Conservation (phyloP, 2,113 vertebrate species). For the Crocuta crocuta region DNA sequence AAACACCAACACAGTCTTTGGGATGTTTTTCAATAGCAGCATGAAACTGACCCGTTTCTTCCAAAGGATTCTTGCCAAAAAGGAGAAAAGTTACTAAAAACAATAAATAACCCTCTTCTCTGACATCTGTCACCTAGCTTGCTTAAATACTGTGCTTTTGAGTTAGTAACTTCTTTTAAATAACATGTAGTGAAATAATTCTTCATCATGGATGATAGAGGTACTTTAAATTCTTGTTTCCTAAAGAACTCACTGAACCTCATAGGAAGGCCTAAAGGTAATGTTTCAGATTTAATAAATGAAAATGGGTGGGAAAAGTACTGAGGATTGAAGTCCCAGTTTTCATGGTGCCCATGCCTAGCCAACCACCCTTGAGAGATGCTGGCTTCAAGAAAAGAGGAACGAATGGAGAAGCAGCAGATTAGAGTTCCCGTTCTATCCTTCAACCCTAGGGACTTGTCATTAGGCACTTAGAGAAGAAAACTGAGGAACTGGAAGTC, state of each 20-base stretch:
- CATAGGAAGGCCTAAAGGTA: not conserved
- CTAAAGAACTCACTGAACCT: constrained; percentile 19
- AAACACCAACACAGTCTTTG: constrained; percentile 55
- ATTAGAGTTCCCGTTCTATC: not conserved
- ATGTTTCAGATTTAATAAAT: constrained; percentile 45
- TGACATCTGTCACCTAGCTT: not conserved
- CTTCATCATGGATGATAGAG: not conserved
- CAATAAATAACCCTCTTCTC: constrained; percentile 25
- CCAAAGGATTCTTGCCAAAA: constrained; percentile 38
- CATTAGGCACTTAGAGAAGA: not conserved
- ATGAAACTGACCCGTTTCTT: constrained; percentile 57
- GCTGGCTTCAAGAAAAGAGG: not conserved
- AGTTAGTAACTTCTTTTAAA: not conserved
- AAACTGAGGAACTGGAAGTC: not conserved
- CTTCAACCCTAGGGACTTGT: not conserved
- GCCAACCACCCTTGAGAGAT: not conserved
- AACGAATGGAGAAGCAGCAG: not conserved
- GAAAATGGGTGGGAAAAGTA: not conserved
- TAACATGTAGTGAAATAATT: constrained; percentile 7
- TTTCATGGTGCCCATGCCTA: not conserved
- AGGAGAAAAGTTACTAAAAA: constrained; percentile 36
- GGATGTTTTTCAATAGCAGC: constrained; percentile 68
- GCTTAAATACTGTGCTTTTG: constrained; percentile 51
- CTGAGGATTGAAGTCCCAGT: not conserved
- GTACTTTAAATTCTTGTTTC: not conserved